Conservation (phyloP, 1,140 invertebrate genomes). For the Neodiprion pinetum region DNA sequence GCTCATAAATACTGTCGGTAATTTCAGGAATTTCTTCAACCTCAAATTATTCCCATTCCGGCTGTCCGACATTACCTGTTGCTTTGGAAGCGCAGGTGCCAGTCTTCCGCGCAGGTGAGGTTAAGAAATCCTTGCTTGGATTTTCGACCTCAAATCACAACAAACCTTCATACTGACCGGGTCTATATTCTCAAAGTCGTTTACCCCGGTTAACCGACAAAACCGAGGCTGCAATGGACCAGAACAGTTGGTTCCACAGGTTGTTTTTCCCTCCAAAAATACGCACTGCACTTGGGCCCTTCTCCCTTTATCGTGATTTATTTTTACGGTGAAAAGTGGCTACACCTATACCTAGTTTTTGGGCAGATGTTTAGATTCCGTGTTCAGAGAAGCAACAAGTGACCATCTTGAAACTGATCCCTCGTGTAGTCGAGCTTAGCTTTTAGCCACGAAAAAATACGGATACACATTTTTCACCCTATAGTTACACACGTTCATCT, state of each 20-base stretch:
- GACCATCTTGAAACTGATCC: background rate
- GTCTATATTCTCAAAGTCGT: background rate
- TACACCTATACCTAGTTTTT: too few species aligned
- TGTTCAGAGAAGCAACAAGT: background rate
- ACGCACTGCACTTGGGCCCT: background rate
- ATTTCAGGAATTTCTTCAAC: background rate
- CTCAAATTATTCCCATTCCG: background rate
- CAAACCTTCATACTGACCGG: background rate
- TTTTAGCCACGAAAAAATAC: background rate
- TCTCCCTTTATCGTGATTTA: too few species aligned
- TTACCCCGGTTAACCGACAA: background rate
- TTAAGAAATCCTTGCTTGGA: constrained; percentile 29
- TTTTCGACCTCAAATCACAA: constrained; percentile 3
- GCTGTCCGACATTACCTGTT: constrained; percentile 29
- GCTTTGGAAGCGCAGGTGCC: constrained; percentile 24
- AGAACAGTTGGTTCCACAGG: constrained; percentile 35
- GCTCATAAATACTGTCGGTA: background rate
- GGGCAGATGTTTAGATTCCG: too few species aligned
- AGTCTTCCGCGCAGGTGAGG: constrained; percentile 33
- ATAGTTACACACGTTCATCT: background rate
- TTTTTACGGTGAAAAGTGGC: too few species aligned
- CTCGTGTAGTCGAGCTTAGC: background rate
- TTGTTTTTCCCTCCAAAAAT: constrained; percentile 30
- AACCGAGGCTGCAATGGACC: constrained; percentile 25
- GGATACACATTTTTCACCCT: constrained; percentile 6